Evolutionary conservation across 2,113 vertebrate genomes (phyloP).

Genomic region (Ailurus styani): DNA sequence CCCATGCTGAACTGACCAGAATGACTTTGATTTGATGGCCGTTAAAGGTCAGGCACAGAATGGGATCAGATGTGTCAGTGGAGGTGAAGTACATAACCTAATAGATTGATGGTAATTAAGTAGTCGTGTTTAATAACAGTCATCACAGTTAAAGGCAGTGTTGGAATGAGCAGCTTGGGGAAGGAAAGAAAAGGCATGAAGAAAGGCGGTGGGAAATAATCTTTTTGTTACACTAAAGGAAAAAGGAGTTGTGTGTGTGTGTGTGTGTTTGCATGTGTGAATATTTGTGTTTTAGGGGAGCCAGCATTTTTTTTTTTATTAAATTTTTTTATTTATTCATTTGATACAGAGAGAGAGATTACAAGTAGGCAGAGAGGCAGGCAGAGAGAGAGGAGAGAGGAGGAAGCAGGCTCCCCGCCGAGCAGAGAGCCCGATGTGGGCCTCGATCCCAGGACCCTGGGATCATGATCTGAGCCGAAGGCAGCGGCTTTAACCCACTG

Average conservation of each 20-base stretch:
- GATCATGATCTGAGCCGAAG: no score
- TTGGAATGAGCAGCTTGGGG: conserved; percentile 48
- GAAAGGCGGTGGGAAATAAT: neutral
- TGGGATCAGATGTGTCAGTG: conserved; percentile 74
- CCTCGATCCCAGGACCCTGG: no score
- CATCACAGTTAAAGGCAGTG: conserved; percentile 75
- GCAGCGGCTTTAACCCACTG: no score
- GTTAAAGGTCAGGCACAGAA: conserved; percentile 82
- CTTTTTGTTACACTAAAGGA: neutral
- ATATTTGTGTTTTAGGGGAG: neutral
- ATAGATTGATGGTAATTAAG: conserved; percentile 84
- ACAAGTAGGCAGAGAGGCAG: no score
- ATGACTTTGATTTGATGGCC: conserved; percentile 82
- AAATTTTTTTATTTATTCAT: no score
- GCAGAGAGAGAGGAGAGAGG: no score
- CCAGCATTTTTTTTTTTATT: neutral
- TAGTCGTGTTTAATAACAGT: conserved; percentile 81
- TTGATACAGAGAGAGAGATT: no score
- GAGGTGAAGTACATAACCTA: conserved; percentile 76
- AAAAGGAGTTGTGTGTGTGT: neutral
- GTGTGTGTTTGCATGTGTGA: neutral
- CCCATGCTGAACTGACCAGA: conserved; percentile 74
- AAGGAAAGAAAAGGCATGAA: conserved; percentile 50
- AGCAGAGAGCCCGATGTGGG: no score
- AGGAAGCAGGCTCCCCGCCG: no score